Percentiles rank a stretch among this genome's conserved stretches.
Evolutionary conservation across 2,888 invertebrate species (phyloP).

Genomic region (Standfussiana lucernea): DNA sequence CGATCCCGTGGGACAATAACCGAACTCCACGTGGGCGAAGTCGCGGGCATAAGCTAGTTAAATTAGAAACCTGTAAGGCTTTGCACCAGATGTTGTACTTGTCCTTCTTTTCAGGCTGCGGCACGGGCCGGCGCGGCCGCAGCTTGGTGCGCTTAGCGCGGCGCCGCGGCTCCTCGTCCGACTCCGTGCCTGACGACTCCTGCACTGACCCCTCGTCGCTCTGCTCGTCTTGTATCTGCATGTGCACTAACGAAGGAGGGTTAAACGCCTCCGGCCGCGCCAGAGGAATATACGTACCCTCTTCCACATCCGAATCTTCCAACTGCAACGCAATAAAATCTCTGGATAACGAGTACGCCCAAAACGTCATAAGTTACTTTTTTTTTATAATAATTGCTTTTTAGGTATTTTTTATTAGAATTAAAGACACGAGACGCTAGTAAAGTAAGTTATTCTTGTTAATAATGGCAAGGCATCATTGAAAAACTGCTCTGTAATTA

Average conservation of each 20-base stretch:
- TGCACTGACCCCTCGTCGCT: conserved; percentile 90
- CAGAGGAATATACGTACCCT: conserved; percentile 90
- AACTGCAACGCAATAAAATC: conserved; percentile 76
- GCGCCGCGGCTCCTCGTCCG: conserved; percentile 90
- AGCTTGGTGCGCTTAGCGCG: conserved; percentile 90
- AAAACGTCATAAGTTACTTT: conserved; percentile 47
- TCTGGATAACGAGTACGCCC: conserved; percentile 52
- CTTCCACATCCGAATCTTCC: conserved; percentile 89
- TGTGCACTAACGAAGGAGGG: conserved; percentile 86
- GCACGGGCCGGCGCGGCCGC: conserved; percentile 78
- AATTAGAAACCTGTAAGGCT: conserved; percentile 84
- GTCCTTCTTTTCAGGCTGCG: conserved; percentile 88
- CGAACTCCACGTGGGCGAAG: too few species aligned
- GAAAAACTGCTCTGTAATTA: conserved; percentile 41
- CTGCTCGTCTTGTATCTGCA: conserved; percentile 91
- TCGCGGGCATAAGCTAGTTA: too few species aligned
- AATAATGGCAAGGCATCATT: conserved; percentile 14
- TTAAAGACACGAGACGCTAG: background rate
- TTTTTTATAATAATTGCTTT: background rate
- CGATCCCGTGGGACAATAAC: too few species aligned
- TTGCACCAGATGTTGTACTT: conserved; percentile 95
- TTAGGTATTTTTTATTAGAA: background rate
- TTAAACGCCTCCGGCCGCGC: conserved; percentile 90
- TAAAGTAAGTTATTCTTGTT: background rate
- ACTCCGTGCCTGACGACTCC: conserved; percentile 90